phyloP scores from a whole-genome alignment of 2,113 vertebrate genomes.

The Hippopotamus amphibius region DNA sequence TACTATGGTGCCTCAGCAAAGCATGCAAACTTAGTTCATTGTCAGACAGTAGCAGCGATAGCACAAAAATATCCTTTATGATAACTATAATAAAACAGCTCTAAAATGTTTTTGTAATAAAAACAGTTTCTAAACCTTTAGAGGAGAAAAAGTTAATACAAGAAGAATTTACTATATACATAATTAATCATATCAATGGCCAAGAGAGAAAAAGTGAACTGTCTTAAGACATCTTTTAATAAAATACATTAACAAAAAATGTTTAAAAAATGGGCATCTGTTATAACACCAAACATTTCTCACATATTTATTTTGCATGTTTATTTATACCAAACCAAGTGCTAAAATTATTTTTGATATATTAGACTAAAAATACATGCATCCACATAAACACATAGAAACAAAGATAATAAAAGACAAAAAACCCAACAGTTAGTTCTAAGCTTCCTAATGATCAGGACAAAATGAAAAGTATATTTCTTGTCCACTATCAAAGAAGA shows the following conservation, averaged over 20 bases:
- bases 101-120: neutral
- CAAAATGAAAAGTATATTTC: conserved; percentile 41
- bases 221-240: conserved; percentile 1
- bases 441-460: neutral
- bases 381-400: conserved; percentile 21
- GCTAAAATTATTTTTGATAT: conserved; percentile 49
- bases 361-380: conserved; percentile 53
- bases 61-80: neutral
- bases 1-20: conserved; percentile 30
- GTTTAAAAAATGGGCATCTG: conserved; percentile 46
- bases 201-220: neutral
- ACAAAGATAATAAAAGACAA: conserved; percentile 44
- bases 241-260: conserved; percentile 23
- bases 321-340: conserved; percentile 53
- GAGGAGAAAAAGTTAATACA: neutral
- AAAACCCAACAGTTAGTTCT: neutral
- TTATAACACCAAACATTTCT: conserved; percentile 59
- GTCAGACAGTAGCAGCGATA: neutral
- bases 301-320: conserved; percentile 53
- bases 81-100: neutral
- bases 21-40: neutral
- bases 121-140: conserved; percentile 13
- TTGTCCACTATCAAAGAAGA: neutral
- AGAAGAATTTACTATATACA: neutral
- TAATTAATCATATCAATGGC: neutral